A percentile compares a stretch with the other conserved stretches of the same genome.
Conservation (phyloP, 92 coral and sea anemone species). For the Nematostella vectensis region DNA sequence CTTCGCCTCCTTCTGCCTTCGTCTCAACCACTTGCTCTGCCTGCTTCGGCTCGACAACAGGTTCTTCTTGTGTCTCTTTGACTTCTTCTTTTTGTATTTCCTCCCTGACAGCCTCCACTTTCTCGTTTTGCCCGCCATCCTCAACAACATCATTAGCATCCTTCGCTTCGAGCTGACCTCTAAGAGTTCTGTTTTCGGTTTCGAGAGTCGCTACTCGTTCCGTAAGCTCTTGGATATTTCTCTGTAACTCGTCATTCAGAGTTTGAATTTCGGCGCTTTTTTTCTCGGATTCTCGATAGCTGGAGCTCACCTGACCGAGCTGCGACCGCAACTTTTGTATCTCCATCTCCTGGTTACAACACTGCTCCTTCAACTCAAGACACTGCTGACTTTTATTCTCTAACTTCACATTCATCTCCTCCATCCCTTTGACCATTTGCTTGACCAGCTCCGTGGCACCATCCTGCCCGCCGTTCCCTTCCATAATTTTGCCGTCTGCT, state of each 20-base stretch:
- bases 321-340: slow-evolving; percentile 25
- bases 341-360: slow-evolving; percentile 23
- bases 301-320: slow-evolving; percentile 12
- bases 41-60: too few species aligned
- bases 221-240: slow-evolving; percentile 31
- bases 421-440: slow-evolving; percentile 1
- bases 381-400: slow-evolving; percentile 18
- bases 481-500: not conserved
- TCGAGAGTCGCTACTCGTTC: slow-evolving; percentile 38
- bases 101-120: not conserved
- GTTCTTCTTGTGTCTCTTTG: too few species aligned
- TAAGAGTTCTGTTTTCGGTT: slow-evolving; percentile 23
- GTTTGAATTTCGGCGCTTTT: slow-evolving; percentile 14
- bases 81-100: not conserved
- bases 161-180: slow-evolving; percentile 1
- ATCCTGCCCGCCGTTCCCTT: not conserved
- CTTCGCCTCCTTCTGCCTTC: not conserved
- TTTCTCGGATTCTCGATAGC: slow-evolving; percentile 15
- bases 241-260: slow-evolving; percentile 36
- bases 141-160: not conserved
- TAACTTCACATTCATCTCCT: not conserved
- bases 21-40: not conserved
- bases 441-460: not conserved
- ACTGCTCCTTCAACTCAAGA: slow-evolving; percentile 12
- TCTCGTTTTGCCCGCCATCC: not conserved